Percentiles rank a stretch among this genome's conserved stretches.
These are phyloP conservation scores for Burhinus oedicnemus DNA, from an alignment of 2,113 vertebrate genomes.

Conservation along the genomic window DNA sequence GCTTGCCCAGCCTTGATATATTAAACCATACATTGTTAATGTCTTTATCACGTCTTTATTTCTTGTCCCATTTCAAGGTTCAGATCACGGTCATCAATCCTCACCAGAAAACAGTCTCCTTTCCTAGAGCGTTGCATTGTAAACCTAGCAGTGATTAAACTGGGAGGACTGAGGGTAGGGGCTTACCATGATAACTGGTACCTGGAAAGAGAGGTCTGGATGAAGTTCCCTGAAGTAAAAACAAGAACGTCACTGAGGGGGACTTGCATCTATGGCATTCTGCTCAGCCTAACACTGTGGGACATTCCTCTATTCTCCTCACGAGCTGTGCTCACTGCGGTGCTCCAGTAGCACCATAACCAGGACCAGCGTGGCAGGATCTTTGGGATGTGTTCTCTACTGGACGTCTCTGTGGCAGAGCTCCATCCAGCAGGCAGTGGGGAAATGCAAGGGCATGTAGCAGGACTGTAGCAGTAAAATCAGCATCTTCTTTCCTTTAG, in stretches of 20 bases:
- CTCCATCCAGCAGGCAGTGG: not conserved
- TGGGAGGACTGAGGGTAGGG: not conserved
- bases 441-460: not conserved
- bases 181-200: not conserved
- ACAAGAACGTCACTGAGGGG: not conserved
- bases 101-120: not conserved
- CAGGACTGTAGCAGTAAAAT: not conserved
- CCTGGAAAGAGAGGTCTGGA: not conserved
- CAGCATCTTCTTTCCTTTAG: not conserved
- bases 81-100: not conserved
- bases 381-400: not conserved
- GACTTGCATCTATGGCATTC: not conserved
- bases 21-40: conserved; percentile 55
- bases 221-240: not conserved
- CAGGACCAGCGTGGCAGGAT: accelerated
- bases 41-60: conserved; percentile 46
- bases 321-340: not conserved
- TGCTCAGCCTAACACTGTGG: not conserved
- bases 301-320: not conserved
- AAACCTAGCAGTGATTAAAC: not conserved
- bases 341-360: not conserved
- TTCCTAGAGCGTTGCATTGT: not conserved
- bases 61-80: conserved; percentile 36
- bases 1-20: conserved; percentile 31
- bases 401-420: not conserved